Evolutionary conservation across 2,797 vertebrate species (phyloP), one percentile per base, ranked within the genome.

Genomic region (Scolopax rusticola): DNA sequence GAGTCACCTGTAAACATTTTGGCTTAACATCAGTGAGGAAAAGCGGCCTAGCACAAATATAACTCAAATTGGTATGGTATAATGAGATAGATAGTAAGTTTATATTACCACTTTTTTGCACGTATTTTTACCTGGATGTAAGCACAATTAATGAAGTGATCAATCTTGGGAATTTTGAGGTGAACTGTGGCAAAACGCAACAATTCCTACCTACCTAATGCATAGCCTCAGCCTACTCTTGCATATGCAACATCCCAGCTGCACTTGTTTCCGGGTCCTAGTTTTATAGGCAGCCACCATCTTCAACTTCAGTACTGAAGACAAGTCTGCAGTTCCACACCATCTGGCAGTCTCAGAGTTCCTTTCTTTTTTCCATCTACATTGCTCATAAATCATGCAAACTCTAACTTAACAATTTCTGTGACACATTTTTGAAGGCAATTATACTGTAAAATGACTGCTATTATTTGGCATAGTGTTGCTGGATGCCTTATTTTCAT

Each of bases 111-210:
- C 36, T 74, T 78, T 75, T 63, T 40, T 53, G 38, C 28, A 23
- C 3, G 0, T 32, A 20, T 41, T 63, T 81, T 84, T 27, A 54
- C 7, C 16, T 59, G 21, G 7, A 9, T 15, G 0, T 13, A 3
- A 32, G 24, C 43, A 63, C 23, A 57, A 32, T 36, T 48, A 30
- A 36, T 28, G 15, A 69, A 64, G 6, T 27, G 17, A n/a, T 41
- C 27, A 45, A 16, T 17, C 18, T 16, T 57, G 21, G 15, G 10
- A 32, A 67, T 67, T 59, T 27, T 40, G 40, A 67, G 33, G 41
- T 11, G 12, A 71, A 76, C 9, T 63, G 20, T 51, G 36, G 23
- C 33, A 68, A 67, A 84, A 48, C 12, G 4, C 40, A 79, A 7
- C 11, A 24, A 41, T 13, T 51, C 15, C 30, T 33, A 12, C 13